Percentiles rank a stretch among this genome's conserved stretches.
phyloP scores from a whole-genome alignment of 92 coral and sea anemone genomes.

The Scolanthus callimorphus region DNA sequence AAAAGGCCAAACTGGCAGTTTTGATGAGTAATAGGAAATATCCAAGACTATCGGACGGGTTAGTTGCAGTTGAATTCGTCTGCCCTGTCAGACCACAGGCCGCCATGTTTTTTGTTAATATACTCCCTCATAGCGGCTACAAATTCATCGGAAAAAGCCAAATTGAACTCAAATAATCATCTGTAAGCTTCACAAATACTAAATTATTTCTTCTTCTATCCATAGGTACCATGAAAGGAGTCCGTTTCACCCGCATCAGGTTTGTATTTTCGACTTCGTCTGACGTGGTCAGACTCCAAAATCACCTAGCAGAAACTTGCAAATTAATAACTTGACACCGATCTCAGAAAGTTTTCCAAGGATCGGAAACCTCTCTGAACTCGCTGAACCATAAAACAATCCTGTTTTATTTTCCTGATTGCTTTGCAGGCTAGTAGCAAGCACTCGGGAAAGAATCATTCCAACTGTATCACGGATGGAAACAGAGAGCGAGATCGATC shows the following conservation, averaged over 20 bases:
- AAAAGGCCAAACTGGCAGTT: conserved; percentile 98
- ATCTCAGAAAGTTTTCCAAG: neutral
- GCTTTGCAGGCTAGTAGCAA: conserved; percentile 74
- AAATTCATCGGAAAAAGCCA: conserved; percentile 32
- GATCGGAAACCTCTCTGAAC: neutral
- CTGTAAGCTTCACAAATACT: conserved; percentile 1
- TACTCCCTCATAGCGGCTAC: conserved; percentile 42
- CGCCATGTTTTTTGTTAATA: conserved; percentile 88
- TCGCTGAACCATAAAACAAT: neutral
- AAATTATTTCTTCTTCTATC: conserved; percentile 33
- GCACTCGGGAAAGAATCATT: conserved; percentile 74
- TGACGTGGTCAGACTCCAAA: conserved; percentile 8
- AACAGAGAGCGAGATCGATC: conserved; percentile 81
- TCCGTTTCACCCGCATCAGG: conserved; percentile 99
- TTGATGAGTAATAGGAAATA: conserved; percentile 99
- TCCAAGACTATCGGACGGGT: conserved; percentile 99
- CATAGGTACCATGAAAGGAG: conserved; percentile 99
- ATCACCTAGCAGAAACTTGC: neutral
- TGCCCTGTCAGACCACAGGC: conserved; percentile 57
- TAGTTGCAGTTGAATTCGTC: conserved; percentile 56
- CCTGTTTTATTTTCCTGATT: neutral
- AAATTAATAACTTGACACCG: neutral
- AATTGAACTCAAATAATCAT: conserved; percentile 12
- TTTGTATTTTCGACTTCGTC: conserved; percentile 48
- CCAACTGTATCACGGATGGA: conserved; percentile 86